These are phyloP conservation scores for Panonychus citri DNA, from an alignment of 1,140 invertebrate species.

Conservation along the genomic window DNA sequence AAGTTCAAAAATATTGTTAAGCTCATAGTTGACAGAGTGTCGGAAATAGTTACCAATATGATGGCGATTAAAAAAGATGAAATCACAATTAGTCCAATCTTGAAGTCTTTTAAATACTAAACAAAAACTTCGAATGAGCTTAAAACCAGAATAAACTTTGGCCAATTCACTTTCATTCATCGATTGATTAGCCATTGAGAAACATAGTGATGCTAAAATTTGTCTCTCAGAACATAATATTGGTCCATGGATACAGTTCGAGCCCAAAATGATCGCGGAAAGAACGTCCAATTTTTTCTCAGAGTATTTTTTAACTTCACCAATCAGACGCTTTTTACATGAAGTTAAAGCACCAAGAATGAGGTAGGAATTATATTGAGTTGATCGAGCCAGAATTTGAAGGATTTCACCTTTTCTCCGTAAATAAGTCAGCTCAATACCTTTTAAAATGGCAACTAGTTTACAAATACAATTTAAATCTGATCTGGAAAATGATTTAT, in stretches of 20 bases:
- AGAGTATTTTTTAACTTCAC: constrained; percentile 33
- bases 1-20: constrained; percentile 3
- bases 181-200: neutral
- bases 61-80: constrained; percentile 8
- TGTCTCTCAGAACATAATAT: constrained; percentile 4
- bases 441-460: constrained; percentile 9
- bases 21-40: constrained; percentile 1
- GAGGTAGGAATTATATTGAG: constrained; percentile 7
- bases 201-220: constrained; percentile 4
- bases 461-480: constrained; percentile 5
- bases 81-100: constrained; percentile 5
- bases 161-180: constrained; percentile 6
- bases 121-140: neutral
- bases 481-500: constrained; percentile 1
- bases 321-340: constrained; percentile 25
- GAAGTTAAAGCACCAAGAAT: constrained; percentile 16
- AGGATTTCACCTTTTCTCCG: constrained; percentile 3
- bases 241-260: constrained; percentile 42
- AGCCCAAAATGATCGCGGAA: constrained; percentile 43
- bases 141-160: neutral
- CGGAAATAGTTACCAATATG: constrained; percentile 5
- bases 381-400: neutral
- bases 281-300: constrained; percentile 38
- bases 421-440: constrained; percentile 4
- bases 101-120: constrained; percentile 4